These are phyloP conservation scores for Philereme transversata DNA, from an alignment of 2,888 invertebrate species.

Conservation along the genomic window DNA sequence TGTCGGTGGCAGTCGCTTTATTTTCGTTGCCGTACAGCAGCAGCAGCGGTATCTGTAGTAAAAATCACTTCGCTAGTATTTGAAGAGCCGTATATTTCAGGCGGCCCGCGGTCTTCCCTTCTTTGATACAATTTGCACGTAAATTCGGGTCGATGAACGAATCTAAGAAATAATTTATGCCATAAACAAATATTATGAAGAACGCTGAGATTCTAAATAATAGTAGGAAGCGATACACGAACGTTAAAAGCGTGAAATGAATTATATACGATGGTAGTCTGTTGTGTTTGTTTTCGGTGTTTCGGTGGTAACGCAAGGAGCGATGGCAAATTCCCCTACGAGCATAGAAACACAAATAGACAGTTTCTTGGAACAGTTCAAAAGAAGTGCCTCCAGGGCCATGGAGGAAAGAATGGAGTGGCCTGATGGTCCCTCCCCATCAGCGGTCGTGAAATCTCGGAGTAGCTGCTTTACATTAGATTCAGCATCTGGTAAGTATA, in stretches of 20 bases:
- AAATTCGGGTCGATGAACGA: slow-evolving; percentile 66
- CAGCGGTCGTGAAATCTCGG: slow-evolving; percentile 75
- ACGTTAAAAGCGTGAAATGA: slow-evolving; percentile 57
- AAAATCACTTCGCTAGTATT: slow-evolving; percentile 56
- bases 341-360: slow-evolving; percentile 93
- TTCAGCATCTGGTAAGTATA: slow-evolving; percentile 67
- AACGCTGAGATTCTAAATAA: slow-evolving; percentile 21
- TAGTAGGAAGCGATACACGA: slow-evolving; percentile 43
- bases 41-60: slow-evolving; percentile 80
- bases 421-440: slow-evolving; percentile 76
- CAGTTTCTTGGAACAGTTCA: slow-evolving; percentile 92
- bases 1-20: slow-evolving; percentile 82
- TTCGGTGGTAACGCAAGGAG: slow-evolving; percentile 78
- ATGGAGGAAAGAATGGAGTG: slow-evolving; percentile 86
- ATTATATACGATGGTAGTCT: slow-evolving; percentile 55
- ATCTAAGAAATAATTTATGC: slow-evolving; percentile 55
- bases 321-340: slow-evolving; percentile 87
- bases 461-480: slow-evolving; percentile 80
- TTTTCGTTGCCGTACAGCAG: slow-evolving; percentile 72
- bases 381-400: slow-evolving; percentile 90
- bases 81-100: slow-evolving; percentile 64
- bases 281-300: slow-evolving; percentile 80
- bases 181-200: slow-evolving; percentile 44
- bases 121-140: slow-evolving; percentile 60
- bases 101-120: slow-evolving; percentile 67